These are phyloP conservation scores for Diarsia mendica DNA, from an alignment of 2,888 invertebrate genomes.

Conservation along the genomic window DNA sequence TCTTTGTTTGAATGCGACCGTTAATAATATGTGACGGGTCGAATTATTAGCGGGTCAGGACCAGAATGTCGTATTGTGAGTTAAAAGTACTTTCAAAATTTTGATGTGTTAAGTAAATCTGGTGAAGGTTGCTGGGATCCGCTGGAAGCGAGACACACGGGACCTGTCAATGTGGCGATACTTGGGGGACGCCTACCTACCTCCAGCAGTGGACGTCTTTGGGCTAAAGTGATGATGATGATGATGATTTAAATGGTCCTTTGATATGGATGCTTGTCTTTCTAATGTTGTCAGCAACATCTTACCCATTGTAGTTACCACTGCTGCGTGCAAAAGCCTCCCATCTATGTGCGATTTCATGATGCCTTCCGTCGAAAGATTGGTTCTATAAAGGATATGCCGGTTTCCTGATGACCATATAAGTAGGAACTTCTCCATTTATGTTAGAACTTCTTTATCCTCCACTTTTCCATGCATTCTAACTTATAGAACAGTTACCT, in stretches of 20 bases:
- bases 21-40: constrained; percentile 71
- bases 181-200: too few relatives aligned
- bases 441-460: not conserved
- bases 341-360: not conserved
- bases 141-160: too few relatives aligned
- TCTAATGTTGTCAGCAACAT: not conserved
- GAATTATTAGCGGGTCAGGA: constrained; percentile 56
- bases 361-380: not conserved
- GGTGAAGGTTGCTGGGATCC: too few relatives aligned
- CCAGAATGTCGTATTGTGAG: constrained; percentile 47
- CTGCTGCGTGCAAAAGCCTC: too few relatives aligned
- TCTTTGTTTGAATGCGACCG: constrained; percentile 80
- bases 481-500: not conserved
- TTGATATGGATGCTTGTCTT: not conserved
- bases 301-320: not conserved
- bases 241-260: constrained; percentile 4
- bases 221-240: too few relatives aligned
- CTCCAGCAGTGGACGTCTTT: too few relatives aligned
- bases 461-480: not conserved
- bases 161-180: too few relatives aligned
- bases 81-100: constrained; percentile 13
- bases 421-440: not conserved
- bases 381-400: not conserved
- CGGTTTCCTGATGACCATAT: not conserved
- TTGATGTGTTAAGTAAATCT: constrained; percentile 13